A percentile compares a stretch with the other conserved stretches of the same genome.
phyloP scores from a whole-genome alignment of 2,888 invertebrate species.

The Aphodius sticticus region DNA sequence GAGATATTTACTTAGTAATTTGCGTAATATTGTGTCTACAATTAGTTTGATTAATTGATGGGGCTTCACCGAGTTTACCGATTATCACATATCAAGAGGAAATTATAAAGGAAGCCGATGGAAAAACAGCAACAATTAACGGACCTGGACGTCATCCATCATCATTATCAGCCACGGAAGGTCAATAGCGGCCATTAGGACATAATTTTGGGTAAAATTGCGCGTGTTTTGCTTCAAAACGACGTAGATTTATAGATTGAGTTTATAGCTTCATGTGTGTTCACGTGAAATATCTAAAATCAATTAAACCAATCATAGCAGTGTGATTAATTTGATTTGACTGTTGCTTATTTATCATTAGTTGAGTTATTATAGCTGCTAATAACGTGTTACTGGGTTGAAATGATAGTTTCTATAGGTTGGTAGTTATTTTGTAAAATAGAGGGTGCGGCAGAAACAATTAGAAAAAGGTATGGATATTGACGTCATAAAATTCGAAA shows the following conservation, averaged over 20 bases:
- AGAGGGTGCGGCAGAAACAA: no score
- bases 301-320: not conserved
- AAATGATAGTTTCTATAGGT: no score
- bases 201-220: not conserved
- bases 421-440: no score
- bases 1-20: not conserved
- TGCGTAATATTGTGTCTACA: not conserved
- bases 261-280: not conserved
- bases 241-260: not conserved
- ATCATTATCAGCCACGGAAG: not conserved
- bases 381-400: no score
- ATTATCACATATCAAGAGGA: not conserved
- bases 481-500: no score
- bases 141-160: not conserved
- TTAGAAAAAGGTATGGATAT: no score
- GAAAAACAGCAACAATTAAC: not conserved
- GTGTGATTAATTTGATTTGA: not conserved
- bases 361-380: not conserved
- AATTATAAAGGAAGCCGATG: not conserved
- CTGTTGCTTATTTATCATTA: not conserved
- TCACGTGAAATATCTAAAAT: not conserved
- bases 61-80: not conserved
- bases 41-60: not conserved
- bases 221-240: not conserved
- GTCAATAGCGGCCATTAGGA: not conserved